A percentile compares a stretch with the other conserved stretches of the same genome.
Conservation (phyloP, 2,888 invertebrate species). For the Rotaria magnacalcarata region DNA sequence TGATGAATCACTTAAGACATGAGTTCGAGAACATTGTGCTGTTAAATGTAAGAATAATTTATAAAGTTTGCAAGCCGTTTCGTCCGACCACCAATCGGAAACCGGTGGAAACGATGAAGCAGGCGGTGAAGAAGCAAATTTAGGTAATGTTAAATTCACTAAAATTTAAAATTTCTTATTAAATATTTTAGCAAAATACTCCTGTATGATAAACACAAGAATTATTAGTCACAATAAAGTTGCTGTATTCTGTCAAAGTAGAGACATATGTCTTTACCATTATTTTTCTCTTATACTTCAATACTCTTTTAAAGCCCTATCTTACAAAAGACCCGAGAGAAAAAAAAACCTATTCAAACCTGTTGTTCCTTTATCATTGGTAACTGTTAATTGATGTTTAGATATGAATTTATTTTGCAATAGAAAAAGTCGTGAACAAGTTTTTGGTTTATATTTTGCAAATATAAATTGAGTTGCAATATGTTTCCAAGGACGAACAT, state of each 20-base stretch:
- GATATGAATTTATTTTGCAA: neutral
- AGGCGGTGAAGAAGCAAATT: neutral
- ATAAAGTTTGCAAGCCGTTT: neutral
- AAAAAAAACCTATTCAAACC: neutral
- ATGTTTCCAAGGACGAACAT: neutral
- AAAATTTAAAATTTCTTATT: neutral
- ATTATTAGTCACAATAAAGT: too few relatives aligned
- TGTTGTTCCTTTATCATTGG: neutral
- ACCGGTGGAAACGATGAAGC: neutral
- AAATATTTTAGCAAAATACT: neutral
- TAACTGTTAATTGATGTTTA: neutral
- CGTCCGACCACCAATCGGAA: neutral
- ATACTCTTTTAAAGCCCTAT: too few relatives aligned
- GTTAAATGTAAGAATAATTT: neutral
- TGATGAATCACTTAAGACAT: neutral
- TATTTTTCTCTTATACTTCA: too few relatives aligned
- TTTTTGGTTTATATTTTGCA: neutral
- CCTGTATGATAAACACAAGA: too few relatives aligned
- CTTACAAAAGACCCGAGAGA: neutral
- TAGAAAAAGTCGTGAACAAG: neutral
- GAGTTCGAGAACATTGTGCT: neutral
- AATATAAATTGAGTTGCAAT: neutral
- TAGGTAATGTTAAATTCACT: neutral
- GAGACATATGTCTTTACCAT: too few relatives aligned
- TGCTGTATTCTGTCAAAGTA: too few relatives aligned